These are phyloP conservation scores for Gavialis gangeticus DNA, from an alignment of 2,113 vertebrate genomes.

Conservation along the genomic window DNA sequence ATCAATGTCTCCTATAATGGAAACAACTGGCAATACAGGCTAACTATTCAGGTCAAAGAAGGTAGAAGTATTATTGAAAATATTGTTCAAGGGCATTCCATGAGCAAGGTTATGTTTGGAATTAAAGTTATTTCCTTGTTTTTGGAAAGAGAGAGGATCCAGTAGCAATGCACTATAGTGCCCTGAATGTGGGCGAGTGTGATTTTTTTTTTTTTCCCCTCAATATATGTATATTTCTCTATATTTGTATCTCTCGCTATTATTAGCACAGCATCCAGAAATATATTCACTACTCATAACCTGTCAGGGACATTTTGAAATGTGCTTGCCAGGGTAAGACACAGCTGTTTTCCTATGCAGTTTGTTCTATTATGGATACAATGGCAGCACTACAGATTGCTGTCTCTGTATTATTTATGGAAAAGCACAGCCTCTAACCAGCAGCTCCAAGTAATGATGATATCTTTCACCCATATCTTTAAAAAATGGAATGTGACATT, in stretches of 20 bases:
- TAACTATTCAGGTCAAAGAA: background rate
- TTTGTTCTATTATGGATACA: background rate
- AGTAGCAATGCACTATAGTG: background rate
- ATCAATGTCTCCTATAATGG: background rate
- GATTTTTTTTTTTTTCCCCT: background rate
- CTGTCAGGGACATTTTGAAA: conserved; percentile 53
- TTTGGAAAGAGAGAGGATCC: background rate
- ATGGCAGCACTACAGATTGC: background rate
- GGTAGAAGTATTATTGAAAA: background rate
- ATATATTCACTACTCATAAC: background rate
- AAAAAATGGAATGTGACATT: background rate
- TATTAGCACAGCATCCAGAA: conserved; percentile 9
- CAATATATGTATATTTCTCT: background rate
- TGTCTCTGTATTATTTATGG: conserved; percentile 16
- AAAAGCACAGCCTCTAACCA: background rate
- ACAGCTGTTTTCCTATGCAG: background rate
- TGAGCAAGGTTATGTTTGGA: background rate
- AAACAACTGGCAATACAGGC: background rate
- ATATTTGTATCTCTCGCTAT: background rate
- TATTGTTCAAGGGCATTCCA: background rate
- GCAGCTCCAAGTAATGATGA: background rate
- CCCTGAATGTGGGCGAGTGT: background rate
- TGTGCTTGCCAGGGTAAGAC: background rate
- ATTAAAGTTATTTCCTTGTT: background rate
- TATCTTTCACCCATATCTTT: background rate